Conservation (phyloP, 2,113 vertebrate genomes). For the Eulacestoma nigropectus region DNA sequence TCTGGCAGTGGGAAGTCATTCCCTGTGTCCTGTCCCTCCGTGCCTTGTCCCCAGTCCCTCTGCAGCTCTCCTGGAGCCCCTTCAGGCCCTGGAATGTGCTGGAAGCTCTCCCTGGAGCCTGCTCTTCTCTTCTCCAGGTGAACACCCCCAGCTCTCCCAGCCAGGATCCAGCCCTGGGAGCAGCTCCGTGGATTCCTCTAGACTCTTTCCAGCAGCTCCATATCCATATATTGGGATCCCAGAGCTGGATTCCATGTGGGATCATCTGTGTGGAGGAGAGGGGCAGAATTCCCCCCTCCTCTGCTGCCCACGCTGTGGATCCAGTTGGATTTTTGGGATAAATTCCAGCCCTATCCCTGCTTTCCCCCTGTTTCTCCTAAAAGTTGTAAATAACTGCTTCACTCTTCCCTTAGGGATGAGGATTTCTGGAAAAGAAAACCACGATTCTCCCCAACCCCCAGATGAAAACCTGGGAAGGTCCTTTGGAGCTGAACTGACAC, state of each 20-base stretch:
- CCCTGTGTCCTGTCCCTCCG: too few relatives aligned
- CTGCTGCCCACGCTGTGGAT: not conserved
- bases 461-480: not conserved
- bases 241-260: not conserved
- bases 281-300: not conserved
- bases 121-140: not conserved
- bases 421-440: not conserved
- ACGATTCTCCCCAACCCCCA: not conserved
- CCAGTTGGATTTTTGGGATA: not conserved
- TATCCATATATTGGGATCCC: rapidly evolving
- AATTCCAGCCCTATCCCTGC: not conserved
- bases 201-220: rapidly evolving
- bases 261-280: not conserved
- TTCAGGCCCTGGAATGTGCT: rapidly evolving
- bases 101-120: rapidly evolving
- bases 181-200: rapidly evolving
- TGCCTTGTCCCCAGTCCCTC: too few relatives aligned
- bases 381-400: not conserved
- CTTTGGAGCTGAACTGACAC: not conserved
- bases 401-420: not conserved
- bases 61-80: not conserved
- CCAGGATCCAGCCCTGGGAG: not conserved
- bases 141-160: not conserved
- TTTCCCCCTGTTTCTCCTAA: rapidly evolving
- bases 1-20: too few relatives aligned